Base-by-base conservation (phyloP, 2,888 invertebrate genomes). In the Cerastis rubricosa region DNA sequence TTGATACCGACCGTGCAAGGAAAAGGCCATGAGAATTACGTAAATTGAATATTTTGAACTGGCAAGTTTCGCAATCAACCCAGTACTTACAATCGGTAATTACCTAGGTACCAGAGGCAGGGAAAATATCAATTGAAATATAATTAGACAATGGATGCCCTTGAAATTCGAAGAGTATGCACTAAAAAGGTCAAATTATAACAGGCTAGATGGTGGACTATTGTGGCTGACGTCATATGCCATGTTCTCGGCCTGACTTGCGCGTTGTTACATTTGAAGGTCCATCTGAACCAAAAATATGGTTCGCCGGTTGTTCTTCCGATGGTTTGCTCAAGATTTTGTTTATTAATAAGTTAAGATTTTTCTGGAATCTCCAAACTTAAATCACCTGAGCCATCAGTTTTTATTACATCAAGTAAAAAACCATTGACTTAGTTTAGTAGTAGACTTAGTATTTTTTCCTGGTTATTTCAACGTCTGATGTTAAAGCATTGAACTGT, bases 101-200 rank as follows among this genome's bases (percentile, higher is more conserved):
- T 83, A 79, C 29, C 49, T 76, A 74, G 49, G n/a, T 43, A 57
- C 67, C 74, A 64, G 54, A 59, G 61, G 29, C 59, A 67, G 54
- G 45, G 59, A 79, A 76, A 86, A 87, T 76, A 80, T 69, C 71
- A 77, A 83, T 81, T 69, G 70, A 74, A 73, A 84, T 84, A 76
- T 82, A n/a, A n/a, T n/a, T 76, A 82, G 73, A 88, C 87, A 88
- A 87, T 87, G 47, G 74, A 72, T 65, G 80, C 64, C 87, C 87
- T 85, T 87, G 87, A 78, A 77, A 77, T 88, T 74, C n/a, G 64
- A 65, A 78, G 68, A 71, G 70, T 78, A 65, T 76, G 73, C 69
- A 81, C 74, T 81, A 77, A 88, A 86, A 83, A 87, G 87, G 87
- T 85, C 85, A 80, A 78, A 81, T 75, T 78, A 70, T 75, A 82